These are phyloP conservation scores for Tridacna crocea DNA, from an alignment of 2,888 invertebrate genomes.

Conservation along the genomic window DNA sequence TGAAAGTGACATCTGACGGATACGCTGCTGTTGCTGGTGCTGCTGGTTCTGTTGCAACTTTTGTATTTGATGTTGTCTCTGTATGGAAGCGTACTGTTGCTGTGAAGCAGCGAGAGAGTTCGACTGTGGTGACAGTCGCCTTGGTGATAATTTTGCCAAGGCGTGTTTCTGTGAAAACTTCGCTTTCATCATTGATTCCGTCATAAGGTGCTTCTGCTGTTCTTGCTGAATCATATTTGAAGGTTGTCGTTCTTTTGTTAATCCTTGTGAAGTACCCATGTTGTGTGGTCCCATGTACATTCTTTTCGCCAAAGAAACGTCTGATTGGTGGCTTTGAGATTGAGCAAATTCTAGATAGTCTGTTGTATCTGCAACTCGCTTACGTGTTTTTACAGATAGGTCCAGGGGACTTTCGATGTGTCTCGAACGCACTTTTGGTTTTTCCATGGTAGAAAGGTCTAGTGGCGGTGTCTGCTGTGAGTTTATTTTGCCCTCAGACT, in stretches of 20 bases:
- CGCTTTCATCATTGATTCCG: slow-evolving; percentile 8
- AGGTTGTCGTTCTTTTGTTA: neutral
- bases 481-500: slow-evolving; percentile 23
- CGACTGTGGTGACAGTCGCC: slow-evolving; percentile 14
- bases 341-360: slow-evolving; percentile 37
- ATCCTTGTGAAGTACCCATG: neutral
- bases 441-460: slow-evolving; percentile 62
- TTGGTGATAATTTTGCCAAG: neutral
- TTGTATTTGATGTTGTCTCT: slow-evolving; percentile 40
- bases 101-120: slow-evolving; percentile 33
- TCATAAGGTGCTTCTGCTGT: slow-evolving; percentile 7
- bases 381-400: slow-evolving; percentile 71
- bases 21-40: slow-evolving; percentile 9
- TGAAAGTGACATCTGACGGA: slow-evolving; percentile 8
- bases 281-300: slow-evolving; percentile 38
- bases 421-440: slow-evolving; percentile 38
- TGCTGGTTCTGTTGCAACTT: slow-evolving; percentile 12
- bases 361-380: slow-evolving; percentile 69
- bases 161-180: slow-evolving; percentile 2
- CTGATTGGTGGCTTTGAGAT: slow-evolving; percentile 23
- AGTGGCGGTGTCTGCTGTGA: slow-evolving; percentile 56
- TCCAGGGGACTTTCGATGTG: slow-evolving; percentile 73
- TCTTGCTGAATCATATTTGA: neutral
- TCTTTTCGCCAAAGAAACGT: slow-evolving; percentile 41
- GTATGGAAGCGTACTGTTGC: slow-evolving; percentile 37